Conservation (phyloP, 2,113 vertebrate genomes). For the Prionailurus bengalensis region DNA sequence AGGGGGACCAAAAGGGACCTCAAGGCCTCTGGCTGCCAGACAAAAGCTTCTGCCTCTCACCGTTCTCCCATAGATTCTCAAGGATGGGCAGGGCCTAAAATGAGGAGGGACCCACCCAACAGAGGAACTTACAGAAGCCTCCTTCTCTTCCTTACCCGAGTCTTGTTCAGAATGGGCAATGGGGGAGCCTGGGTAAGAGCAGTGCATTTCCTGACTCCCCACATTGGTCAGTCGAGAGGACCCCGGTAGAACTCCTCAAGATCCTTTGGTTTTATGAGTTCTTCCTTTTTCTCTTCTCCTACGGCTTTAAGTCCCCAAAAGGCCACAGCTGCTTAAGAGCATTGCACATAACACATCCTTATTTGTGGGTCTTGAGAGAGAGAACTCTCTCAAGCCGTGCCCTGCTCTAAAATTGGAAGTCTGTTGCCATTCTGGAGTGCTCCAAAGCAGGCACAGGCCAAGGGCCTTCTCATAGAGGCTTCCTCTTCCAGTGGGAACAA, state of each 20-base stretch:
- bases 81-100: neutral
- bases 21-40: neutral
- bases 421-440: neutral
- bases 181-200: rapidly evolving
- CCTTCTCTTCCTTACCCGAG: neutral
- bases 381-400: neutral
- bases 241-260: neutral
- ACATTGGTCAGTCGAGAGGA: neutral
- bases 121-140: neutral
- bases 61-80: no score
- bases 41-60: neutral
- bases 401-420: neutral
- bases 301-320: neutral
- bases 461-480: neutral
- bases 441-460: neutral
- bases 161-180: neutral
- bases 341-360: neutral
- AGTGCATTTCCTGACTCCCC: rapidly evolving
- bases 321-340: neutral
- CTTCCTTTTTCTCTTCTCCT: neutral
- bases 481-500: neutral
- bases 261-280: neutral
- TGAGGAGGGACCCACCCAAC: neutral
- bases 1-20: neutral
- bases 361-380: neutral